Base-by-base conservation (phyloP, 2,888 invertebrate genomes). In the Polyommatus icarus region DNA sequence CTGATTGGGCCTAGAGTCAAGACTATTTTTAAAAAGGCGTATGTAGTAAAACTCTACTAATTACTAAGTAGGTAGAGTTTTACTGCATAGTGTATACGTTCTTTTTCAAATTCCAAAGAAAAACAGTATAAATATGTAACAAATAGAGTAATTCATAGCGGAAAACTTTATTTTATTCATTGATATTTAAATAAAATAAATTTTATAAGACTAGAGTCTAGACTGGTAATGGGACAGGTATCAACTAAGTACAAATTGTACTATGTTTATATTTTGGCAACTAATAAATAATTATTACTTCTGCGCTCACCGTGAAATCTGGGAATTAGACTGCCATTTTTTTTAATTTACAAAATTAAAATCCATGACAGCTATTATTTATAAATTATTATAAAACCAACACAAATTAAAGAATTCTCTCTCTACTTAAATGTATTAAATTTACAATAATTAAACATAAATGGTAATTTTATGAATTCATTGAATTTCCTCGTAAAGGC, bases 351-450 rank as follows among this genome's bases (percentile, higher is more conserved):
- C 67, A 7, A 32, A 67, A 67, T 67, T 67, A 29, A 15, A 67
- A 7, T 67, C 67, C 67, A 18, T 67, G 29, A 67, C 29, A 67
- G 29, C 67, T 32, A 67, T 32, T 67, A 67, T 67, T 67, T 32
- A 67, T 67, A 67, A 29, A 67, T 67, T 67, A 67, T 67, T 67
- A 67, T 67, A 67, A 67, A 67, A 67, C 67, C 67, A 67, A 32
- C 67, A 67, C 67, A 67, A 67, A 67, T 67, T 67, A 67, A 67
- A 29, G 32, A 67, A 29, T 67, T 67, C 67, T 67, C 67, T 67
- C 32, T 67, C 67, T 67, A 32, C 67, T 67, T 67, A 67, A 67
- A 67, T 67, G 67, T 67, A 67, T 67, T 67, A 29, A 67, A 67
- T 67, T 32, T 32, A 67, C 67, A 67, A 67, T 67, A 67, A 32